Conservation (phyloP, 1,140 invertebrate species). For the Carposina sasakii region DNA sequence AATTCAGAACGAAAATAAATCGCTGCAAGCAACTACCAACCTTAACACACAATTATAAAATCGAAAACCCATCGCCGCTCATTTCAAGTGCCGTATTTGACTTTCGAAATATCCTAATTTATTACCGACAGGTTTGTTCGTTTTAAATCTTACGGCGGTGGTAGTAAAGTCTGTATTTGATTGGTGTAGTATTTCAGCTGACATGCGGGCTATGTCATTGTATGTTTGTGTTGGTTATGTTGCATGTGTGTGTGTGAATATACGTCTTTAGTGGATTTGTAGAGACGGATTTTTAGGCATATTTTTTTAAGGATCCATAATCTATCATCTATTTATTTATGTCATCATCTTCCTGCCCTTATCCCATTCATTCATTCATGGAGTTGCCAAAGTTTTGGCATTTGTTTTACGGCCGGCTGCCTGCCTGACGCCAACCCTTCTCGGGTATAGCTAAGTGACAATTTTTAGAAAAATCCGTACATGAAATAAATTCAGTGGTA, state of each 20-base stretch:
- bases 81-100: slow-evolving; percentile 51
- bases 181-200: slow-evolving; percentile 51
- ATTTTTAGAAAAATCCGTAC: too few relatives aligned
- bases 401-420: too few relatives aligned
- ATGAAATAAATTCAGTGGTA: too few relatives aligned
- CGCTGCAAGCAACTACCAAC: neutral
- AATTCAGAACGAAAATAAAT: slow-evolving; percentile 43
- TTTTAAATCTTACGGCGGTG: slow-evolving; percentile 25
- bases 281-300: too few relatives aligned
- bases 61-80: slow-evolving; percentile 16
- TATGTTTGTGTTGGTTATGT: slow-evolving; percentile 33
- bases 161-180: slow-evolving; percentile 26
- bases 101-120: slow-evolving; percentile 69
- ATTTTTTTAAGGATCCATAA: too few relatives aligned
- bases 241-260: slow-evolving; percentile 52
- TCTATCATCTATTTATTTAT: too few relatives aligned
- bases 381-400: too few relatives aligned
- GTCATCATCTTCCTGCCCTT: too few relatives aligned
- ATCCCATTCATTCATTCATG: too few relatives aligned
- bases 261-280: slow-evolving; percentile 60
- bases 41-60: slow-evolving; percentile 9
- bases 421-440: too few relatives aligned
- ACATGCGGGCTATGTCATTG: slow-evolving; percentile 52
- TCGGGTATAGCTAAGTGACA: too few relatives aligned
- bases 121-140: slow-evolving; percentile 27